These are phyloP conservation scores for Phycodurus eques DNA, from an alignment of 2,113 vertebrate genomes.

Conservation along the genomic window DNA sequence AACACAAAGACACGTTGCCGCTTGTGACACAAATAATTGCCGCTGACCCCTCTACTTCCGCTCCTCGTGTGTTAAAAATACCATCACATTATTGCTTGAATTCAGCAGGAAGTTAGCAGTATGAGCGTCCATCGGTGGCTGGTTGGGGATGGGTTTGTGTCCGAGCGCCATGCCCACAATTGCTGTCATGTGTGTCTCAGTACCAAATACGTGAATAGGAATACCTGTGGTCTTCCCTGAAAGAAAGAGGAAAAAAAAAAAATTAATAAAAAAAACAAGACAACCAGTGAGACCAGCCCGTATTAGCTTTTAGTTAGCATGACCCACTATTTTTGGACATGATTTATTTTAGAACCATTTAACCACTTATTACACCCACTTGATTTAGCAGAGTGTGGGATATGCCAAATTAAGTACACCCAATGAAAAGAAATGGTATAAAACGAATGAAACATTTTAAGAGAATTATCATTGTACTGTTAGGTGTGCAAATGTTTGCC, in stretches of 20 bases:
- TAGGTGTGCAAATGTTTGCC: too few species aligned
- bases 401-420: too few species aligned
- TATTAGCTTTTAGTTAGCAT: too few species aligned
- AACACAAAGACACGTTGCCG: background rate
- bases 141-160: conserved; percentile 89
- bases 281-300: too few species aligned
- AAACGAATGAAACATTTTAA: too few species aligned
- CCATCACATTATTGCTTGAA: conserved; percentile 83
- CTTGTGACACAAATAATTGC: background rate
- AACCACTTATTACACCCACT: too few species aligned
- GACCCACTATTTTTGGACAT: too few species aligned
- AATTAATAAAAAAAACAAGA: background rate
- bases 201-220: conserved; percentile 96
- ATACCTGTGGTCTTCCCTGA: conserved; percentile 96
- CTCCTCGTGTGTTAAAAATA: conserved; percentile 46
- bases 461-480: too few species aligned
- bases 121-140: conserved; percentile 87
- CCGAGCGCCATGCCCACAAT: conserved; percentile 97
- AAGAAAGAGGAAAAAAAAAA: conserved; percentile 1
- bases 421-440: too few species aligned
- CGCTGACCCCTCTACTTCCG: background rate
- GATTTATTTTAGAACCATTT: too few species aligned
- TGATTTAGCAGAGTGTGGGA: too few species aligned
- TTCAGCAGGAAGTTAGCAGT: conserved; percentile 98
- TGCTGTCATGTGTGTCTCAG: conserved; percentile 96